phyloP scores from a whole-genome alignment of 1,140 invertebrate species.

The Drosophila pseudoobscura region DNA sequence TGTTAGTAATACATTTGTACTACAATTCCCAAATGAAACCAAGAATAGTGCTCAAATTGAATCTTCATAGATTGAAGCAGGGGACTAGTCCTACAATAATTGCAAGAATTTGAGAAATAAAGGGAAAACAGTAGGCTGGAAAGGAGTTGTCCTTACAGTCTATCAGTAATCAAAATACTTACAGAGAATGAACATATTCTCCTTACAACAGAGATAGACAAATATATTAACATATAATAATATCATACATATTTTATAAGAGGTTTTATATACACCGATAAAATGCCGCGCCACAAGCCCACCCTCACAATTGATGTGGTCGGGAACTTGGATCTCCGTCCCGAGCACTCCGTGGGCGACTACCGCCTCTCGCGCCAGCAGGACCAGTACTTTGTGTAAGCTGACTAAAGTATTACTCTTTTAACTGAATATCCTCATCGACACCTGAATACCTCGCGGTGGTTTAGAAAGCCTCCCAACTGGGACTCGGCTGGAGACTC shows the following conservation, averaged over 20 bases:
- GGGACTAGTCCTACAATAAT: no score
- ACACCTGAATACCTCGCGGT: no score
- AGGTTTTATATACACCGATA: background rate
- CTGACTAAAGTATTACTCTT: background rate
- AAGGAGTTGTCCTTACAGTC: no score
- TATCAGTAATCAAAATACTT: no score
- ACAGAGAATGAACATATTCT: background rate
- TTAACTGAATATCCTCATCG: no score
- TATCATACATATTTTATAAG: conserved; percentile 1
- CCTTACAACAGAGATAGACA: background rate
- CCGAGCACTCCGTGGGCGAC: conserved; percentile 58
- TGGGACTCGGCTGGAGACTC: conserved; percentile 72
- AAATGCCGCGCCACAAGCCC: conserved; percentile 72
- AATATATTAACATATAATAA: background rate
- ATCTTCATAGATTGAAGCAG: no score
- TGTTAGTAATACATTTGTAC: no score
- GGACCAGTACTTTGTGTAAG: conserved; percentile 67
- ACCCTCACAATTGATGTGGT: conserved; percentile 71
- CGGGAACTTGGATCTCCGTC: conserved; percentile 63
- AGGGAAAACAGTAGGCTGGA: no score
- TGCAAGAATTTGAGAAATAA: no score
- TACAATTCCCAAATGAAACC: no score
- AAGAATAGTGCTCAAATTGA: no score
- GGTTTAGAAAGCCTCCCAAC: conserved; percentile 60
- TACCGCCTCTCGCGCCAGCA: conserved; percentile 65